Conservation (phyloP, 2,113 vertebrate genomes). For the Ovis canadensis region DNA sequence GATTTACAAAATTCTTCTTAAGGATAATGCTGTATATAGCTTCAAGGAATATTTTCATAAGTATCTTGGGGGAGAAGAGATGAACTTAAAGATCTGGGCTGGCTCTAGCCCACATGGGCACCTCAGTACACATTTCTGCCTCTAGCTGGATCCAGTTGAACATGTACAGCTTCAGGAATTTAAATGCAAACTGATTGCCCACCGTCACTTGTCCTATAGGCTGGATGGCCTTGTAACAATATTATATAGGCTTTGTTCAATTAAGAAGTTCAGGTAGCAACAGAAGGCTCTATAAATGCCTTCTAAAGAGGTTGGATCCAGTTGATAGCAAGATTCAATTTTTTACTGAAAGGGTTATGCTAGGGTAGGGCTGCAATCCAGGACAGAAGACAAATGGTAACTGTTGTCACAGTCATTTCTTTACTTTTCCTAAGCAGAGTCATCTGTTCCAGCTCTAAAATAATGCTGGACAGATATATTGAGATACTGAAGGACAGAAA, state of each 20-base stretch:
- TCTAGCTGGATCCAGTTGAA: background rate
- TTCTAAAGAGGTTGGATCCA: background rate
- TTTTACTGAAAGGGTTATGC: background rate
- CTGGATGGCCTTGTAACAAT: background rate
- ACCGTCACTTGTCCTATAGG: background rate
- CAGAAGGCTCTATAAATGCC: background rate
- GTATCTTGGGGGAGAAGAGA: background rate
- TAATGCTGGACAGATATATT: background rate
- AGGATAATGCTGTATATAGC: background rate
- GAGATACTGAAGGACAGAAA: background rate
- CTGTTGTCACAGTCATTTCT: background rate
- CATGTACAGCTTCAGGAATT: background rate
- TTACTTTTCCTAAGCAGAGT: constrained; percentile 1
- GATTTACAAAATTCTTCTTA: background rate
- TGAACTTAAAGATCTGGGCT: background rate
- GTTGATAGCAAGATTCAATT: background rate
- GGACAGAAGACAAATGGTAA: background rate
- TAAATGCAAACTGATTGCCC: background rate
- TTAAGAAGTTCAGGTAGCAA: background rate
- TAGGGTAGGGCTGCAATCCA: background rate
- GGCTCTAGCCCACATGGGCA: background rate
- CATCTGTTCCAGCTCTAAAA: background rate
- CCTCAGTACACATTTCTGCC: background rate
- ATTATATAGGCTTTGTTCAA: background rate
- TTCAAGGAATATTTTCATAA: background rate